Conservation (phyloP, 2,797 vertebrate genomes). For the Thaleichthys pacificus region DNA sequence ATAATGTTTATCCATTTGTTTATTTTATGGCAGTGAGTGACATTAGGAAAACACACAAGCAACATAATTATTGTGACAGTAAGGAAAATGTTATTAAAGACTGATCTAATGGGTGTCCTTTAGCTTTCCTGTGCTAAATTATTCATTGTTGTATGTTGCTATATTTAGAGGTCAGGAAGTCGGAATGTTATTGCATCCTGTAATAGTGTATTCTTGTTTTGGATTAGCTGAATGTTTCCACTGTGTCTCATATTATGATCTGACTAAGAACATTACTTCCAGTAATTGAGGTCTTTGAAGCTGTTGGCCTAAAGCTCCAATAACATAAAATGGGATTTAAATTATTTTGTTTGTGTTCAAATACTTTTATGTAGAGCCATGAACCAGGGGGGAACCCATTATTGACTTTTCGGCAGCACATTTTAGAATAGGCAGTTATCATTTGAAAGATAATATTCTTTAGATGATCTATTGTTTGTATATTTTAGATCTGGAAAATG, state of each 20-base stretch:
- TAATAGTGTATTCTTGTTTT: conserved; percentile 29
- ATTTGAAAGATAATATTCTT: conserved; percentile 5
- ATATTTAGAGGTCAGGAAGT: conserved; percentile 66
- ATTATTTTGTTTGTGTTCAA: conserved; percentile 22
- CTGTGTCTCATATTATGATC: conserved; percentile 42
- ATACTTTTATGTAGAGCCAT: not conserved
- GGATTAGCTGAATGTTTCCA: conserved; percentile 39
- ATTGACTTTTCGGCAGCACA: conserved; percentile 16
- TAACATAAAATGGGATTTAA: conserved; percentile 1
- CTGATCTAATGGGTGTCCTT: conserved; percentile 54
- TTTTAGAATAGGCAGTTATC: conserved; percentile 5
- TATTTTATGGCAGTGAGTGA: not conserved
- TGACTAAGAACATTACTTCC: conserved; percentile 14
- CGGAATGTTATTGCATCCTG: conserved; percentile 54
- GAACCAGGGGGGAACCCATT: not conserved
- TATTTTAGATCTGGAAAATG: too few species aligned
- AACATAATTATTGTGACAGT: not conserved
- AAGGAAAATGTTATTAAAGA: conserved; percentile 22
- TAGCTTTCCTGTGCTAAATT: conserved; percentile 65
- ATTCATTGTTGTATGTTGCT: conserved; percentile 65
- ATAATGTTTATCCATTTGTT: conserved; percentile 14
- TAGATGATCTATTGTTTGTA: not conserved
- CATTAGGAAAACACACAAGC: not conserved
- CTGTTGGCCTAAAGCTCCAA: not conserved
- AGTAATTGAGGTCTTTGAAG: conserved; percentile 7